Evolutionary conservation across 2,888 invertebrate species (phyloP).

Genomic region (Papilio protenor): DNA sequence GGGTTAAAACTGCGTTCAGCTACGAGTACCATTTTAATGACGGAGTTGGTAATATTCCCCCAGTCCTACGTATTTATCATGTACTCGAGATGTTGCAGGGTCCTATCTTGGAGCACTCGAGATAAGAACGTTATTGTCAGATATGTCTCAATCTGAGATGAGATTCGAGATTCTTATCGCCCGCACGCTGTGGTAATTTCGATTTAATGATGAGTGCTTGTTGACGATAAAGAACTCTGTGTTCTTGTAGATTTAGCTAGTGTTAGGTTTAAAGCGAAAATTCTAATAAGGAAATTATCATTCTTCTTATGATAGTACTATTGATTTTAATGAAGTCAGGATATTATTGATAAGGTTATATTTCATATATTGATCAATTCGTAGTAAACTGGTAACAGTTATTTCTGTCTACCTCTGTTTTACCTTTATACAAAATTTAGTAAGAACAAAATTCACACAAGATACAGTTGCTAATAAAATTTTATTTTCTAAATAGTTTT

Average conservation of each 20-base stretch:
- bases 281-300: not conserved
- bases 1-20: too few species aligned
- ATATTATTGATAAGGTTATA: too few species aligned
- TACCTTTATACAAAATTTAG: too few species aligned
- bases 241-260: not conserved
- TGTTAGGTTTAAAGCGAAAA: not conserved
- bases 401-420: not conserved
- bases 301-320: not conserved
- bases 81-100: constrained; percentile 42
- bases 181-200: constrained; percentile 41
- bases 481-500: too few species aligned
- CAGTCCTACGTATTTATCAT: constrained; percentile 24
- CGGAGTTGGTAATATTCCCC: constrained; percentile 9
- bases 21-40: not conserved
- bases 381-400: not conserved
- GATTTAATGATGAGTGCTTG: constrained; percentile 38
- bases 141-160: constrained; percentile 51
- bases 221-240: not conserved
- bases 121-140: constrained; percentile 49
- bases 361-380: too few species aligned
- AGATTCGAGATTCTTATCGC: constrained; percentile 46
- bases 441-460: not conserved
- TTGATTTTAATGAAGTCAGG: not conserved
- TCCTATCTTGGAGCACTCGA: constrained; percentile 51
- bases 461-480: too few species aligned